A percentile compares a stretch with the other conserved stretches of the same genome.
Conservation (phyloP, 2,888 invertebrate species). For the Lepidocyrtinus sp. region DNA sequence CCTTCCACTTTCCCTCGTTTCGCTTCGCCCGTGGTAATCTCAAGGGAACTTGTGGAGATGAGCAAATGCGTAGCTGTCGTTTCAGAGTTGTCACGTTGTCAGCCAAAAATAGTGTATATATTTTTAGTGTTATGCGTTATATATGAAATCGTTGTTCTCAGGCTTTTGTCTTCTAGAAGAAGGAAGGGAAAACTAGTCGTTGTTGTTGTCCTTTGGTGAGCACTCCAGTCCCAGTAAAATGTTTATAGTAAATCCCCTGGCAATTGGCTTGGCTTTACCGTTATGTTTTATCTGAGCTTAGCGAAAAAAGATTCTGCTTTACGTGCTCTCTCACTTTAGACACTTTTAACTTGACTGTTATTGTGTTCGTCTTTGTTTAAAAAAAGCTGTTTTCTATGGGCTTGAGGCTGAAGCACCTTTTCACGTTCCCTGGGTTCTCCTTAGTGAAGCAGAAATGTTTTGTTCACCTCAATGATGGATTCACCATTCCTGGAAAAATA, state of each 20-base stretch:
- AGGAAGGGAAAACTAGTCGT: background rate
- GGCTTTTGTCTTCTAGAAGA: background rate
- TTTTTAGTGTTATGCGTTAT: background rate
- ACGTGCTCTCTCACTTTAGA: slow-evolving; percentile 24
- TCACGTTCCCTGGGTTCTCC: background rate
- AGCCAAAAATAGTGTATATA: slow-evolving; percentile 44
- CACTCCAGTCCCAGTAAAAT: slow-evolving; percentile 41
- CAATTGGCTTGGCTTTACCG: slow-evolving; percentile 66
- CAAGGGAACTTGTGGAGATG: slow-evolving; percentile 67
- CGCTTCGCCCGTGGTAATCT: slow-evolving; percentile 51
- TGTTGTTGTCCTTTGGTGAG: slow-evolving; percentile 24
- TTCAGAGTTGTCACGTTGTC: slow-evolving; percentile 70
- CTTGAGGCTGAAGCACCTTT: slow-evolving; percentile 4
- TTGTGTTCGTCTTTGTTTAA: slow-evolving; percentile 33
- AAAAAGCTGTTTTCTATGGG: background rate
- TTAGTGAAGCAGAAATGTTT: background rate
- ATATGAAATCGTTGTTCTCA: background rate
- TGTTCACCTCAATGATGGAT: background rate
- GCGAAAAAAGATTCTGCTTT: slow-evolving; percentile 25
- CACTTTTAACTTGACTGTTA: slow-evolving; percentile 55
- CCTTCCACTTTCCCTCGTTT: no score
- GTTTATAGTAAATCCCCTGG: slow-evolving; percentile 66
- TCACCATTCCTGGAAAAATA: background rate
- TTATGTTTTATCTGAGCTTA: slow-evolving; percentile 58
- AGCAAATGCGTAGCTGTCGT: slow-evolving; percentile 68